Evolutionary conservation across 1,140 invertebrate genomes (phyloP).

Genomic region (Ylistrum balloti): DNA sequence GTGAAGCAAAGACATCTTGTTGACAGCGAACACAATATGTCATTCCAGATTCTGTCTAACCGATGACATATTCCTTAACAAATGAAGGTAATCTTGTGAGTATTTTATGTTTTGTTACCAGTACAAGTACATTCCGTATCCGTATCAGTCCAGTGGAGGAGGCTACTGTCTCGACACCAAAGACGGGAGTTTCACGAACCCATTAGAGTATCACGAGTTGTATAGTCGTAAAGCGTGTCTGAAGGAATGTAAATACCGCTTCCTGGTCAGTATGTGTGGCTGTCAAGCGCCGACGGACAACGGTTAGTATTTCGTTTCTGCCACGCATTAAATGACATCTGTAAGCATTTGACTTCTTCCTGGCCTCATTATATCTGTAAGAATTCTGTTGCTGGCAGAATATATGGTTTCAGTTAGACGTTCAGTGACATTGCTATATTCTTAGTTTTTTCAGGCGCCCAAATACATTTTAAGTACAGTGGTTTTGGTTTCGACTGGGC

Average conservation of each 20-base stretch:
- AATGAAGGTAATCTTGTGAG: too few relatives aligned
- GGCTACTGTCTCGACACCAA: conserved; percentile 51
- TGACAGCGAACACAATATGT: too few relatives aligned
- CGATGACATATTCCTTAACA: too few relatives aligned
- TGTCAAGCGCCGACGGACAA: conserved; percentile 42
- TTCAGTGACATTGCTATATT: neutral
- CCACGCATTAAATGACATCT: too few relatives aligned
- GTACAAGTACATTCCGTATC: conserved; percentile 59
- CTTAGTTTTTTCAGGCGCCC: too few relatives aligned
- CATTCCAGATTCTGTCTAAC: too few relatives aligned
- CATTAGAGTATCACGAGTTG: conserved; percentile 43
- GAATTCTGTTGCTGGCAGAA: too few relatives aligned
- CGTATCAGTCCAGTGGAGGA: conserved; percentile 45
- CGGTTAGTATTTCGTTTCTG: neutral
- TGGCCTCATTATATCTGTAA: neutral
- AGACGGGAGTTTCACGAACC: neutral
- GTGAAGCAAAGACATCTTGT: too few relatives aligned
- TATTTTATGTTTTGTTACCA: conserved; percentile 36
- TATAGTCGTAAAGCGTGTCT: conserved; percentile 56
- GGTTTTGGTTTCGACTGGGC: too few relatives aligned
- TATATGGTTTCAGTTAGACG: conserved; percentile 42
- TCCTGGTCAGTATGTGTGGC: conserved; percentile 43
- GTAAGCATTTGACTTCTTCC: too few relatives aligned
- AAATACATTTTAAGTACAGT: neutral
- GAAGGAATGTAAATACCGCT: conserved; percentile 53